Conservation (phyloP, 2,888 invertebrate genomes). For the Dendrolimus houi region DNA sequence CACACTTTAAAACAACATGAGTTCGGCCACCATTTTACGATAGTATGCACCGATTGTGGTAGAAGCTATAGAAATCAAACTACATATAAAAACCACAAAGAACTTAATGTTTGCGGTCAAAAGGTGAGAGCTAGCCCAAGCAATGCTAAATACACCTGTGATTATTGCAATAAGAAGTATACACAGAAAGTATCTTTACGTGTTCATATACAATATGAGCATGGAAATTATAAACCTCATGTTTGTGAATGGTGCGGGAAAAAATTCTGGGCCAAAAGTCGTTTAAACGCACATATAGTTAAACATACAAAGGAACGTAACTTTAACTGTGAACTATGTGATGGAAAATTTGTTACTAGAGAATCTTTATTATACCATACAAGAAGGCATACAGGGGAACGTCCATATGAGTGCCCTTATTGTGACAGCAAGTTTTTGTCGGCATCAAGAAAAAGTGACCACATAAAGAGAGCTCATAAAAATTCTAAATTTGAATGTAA, state of each 20-base stretch:
- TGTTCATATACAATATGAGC: constrained; percentile 60
- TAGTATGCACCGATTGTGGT: constrained; percentile 52
- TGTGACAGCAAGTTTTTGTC: constrained; percentile 48
- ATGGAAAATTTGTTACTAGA: constrained; percentile 51
- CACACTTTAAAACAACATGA: constrained; percentile 45
- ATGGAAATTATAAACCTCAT: constrained; percentile 53
- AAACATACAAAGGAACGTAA: constrained; percentile 60
- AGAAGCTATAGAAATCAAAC: constrained; percentile 46
- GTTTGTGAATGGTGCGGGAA: constrained; percentile 57
- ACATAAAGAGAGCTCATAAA: constrained; percentile 42
- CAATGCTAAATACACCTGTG: constrained; percentile 49
- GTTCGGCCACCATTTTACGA: constrained; percentile 30
- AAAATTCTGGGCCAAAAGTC: constrained; percentile 54
- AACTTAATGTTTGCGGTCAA: constrained; percentile 41
- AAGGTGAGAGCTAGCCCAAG: constrained; percentile 38
- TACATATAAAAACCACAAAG: constrained; percentile 47
- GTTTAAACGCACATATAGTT: constrained; percentile 53
- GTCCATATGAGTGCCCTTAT: constrained; percentile 47
- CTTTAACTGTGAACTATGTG: constrained; percentile 41
- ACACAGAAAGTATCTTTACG: constrained; percentile 54
- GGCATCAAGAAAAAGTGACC: constrained; percentile 46
- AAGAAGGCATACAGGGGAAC: constrained; percentile 57
- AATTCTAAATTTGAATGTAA: constrained; percentile 38
- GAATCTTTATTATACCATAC: constrained; percentile 59
- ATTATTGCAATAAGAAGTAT: constrained; percentile 56